A percentile compares a stretch with the other conserved stretches of the same genome.
Conservation (phyloP, 2,113 vertebrate species). For the Eleginops maclovinus region DNA sequence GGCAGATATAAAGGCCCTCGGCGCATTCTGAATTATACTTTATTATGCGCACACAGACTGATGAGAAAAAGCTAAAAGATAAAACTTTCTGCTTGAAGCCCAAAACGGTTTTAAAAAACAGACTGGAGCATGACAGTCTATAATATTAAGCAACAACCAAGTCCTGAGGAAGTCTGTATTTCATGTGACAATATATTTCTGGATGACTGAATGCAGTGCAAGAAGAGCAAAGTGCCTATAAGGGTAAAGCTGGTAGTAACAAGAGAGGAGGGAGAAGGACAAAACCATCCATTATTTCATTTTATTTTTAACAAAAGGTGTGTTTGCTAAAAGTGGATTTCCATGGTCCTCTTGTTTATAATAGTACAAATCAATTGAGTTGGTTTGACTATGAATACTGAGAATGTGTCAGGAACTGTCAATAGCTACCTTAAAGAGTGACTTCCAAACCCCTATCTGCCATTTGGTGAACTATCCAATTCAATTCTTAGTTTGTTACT, state of each 20-base stretch:
- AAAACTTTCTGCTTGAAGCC: not conserved
- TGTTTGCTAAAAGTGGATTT: not conserved
- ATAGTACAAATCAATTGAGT: not conserved
- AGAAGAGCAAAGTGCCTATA: slow-evolving; percentile 9
- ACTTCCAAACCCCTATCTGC: not conserved
- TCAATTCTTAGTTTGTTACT: too few relatives aligned
- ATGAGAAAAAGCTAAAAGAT: slow-evolving; percentile 14
- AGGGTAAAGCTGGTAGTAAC: slow-evolving; percentile 19
- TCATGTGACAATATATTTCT: slow-evolving; percentile 25
- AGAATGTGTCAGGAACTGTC: slow-evolving; percentile 1
- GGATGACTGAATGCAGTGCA: slow-evolving; percentile 12
- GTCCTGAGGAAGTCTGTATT: slow-evolving; percentile 35
- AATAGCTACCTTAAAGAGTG: not conserved
- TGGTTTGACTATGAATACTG: slow-evolving; percentile 12
- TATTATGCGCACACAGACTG: slow-evolving; percentile 21
- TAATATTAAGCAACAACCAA: slow-evolving; percentile 24
- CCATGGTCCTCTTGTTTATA: not conserved
- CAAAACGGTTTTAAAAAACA: slow-evolving; percentile 25
- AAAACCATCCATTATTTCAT: slow-evolving; percentile 32
- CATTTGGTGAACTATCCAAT: too few relatives aligned
- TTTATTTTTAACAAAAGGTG: not conserved
- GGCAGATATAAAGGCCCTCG: slow-evolving; percentile 38
- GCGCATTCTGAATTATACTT: slow-evolving; percentile 30
- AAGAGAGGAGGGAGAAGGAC: slow-evolving; percentile 8
- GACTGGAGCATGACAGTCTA: slow-evolving; percentile 17